phyloP scores from a whole-genome alignment of 2,113 vertebrate genomes.

The Procavia capensis region DNA sequence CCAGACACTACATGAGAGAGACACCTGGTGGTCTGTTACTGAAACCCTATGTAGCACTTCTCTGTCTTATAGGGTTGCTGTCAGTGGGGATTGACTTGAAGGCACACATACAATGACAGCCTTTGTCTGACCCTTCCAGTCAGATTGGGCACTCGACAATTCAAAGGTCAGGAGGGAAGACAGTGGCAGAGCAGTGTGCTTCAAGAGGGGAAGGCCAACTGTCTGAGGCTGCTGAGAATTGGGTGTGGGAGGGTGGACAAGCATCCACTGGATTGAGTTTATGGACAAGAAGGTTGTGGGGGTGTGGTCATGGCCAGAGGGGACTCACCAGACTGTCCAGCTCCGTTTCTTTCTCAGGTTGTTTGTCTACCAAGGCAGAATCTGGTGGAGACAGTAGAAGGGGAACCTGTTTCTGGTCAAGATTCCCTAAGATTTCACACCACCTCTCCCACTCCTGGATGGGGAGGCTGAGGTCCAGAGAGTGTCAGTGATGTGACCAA shows the following conservation, averaged over 20 bases:
- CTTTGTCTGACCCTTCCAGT: neutral
- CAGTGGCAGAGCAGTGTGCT: too few species aligned
- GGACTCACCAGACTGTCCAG: too few species aligned
- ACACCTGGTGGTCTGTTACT: neutral
- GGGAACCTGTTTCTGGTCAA: neutral
- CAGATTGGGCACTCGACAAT: neutral
- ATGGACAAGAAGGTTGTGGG: neutral
- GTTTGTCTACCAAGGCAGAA: rapidly evolving
- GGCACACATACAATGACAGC: too few species aligned
- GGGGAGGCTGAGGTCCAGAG: neutral
- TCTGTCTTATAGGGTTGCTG: neutral
- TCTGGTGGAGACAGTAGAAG: neutral
- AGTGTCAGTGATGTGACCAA: too few species aligned
- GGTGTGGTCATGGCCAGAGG: neutral
- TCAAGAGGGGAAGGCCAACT: neutral
- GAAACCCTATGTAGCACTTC: neutral
- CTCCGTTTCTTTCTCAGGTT: neutral
- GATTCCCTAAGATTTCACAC: neutral
- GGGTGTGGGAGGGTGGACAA: rapidly evolving
- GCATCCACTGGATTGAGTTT: rapidly evolving
- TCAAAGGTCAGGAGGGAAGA: neutral
- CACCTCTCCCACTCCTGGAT: neutral
- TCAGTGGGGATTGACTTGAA: too few species aligned
- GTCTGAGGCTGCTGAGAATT: neutral
- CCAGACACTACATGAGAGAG: neutral